Base-by-base conservation (phyloP, 2,888 invertebrate genomes). In the Zhuqinia jingwanae region DNA sequence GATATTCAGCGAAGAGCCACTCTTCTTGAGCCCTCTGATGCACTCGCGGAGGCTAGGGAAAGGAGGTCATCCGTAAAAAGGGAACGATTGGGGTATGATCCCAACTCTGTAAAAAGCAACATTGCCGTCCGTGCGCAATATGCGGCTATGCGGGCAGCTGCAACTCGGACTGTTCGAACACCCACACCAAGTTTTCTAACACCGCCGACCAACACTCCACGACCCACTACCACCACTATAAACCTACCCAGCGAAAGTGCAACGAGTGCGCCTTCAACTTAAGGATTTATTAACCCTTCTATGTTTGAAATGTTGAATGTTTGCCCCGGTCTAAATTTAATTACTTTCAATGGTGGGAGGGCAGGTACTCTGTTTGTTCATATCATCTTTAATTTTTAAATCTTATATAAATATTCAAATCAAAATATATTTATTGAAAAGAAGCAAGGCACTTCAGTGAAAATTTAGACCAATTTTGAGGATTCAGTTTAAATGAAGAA, bases 101-200 rank as follows among this genome's bases (percentile, higher is more conserved):
- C 86, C 13, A 77, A 36, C 17, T 86, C 86, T 58, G 83, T 88
- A 11, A 47, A 65, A 65, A 88, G 79, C 42, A 88, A 88, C 53
- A 88, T 88, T 27, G 86, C 76, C 79, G 86, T 88, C 47, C 81
- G 86, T 65, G 89, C 89, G 60, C 89, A 89, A 30, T 89, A 89
- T 58, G 88, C 89, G 30, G 89, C 87, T 2, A 89, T 89, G 89
- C 77, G 89, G 73, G 83, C 80, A n/a, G 87, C 86, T 47, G 88
- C 88, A 17, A 75, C 82, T 45, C 60, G 84, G 36, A 83, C 83
- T 82, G 27, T 75, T 68, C 73, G 60, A 11, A 82, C 27, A 47
- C 58, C 58, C 1, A 60, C 42, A 45, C 63, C 75, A 27, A 30
- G 53, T 75, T 6, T 27, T 13, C 45, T 36, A 8, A 17, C 20